Evolutionary conservation across 1,140 invertebrate species (phyloP).

Genomic region (Drosophila auraria): DNA sequence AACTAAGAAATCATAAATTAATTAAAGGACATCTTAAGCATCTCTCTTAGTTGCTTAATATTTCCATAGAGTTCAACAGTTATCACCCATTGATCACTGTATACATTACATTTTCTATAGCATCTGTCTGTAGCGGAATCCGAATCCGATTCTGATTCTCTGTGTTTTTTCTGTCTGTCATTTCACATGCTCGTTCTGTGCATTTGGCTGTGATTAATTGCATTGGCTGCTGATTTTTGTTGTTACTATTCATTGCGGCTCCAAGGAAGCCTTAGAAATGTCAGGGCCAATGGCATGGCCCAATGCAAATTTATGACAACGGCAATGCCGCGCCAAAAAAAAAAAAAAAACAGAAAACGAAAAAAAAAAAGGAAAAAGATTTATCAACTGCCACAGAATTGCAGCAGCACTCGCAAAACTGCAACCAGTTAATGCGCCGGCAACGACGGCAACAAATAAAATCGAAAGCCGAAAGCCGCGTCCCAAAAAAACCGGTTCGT

Average conservation of each 20-base stretch:
- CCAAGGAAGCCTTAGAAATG: constrained; percentile 81
- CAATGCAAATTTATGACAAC: constrained; percentile 83
- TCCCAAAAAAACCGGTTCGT: constrained; percentile 77
- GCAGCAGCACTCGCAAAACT: constrained; percentile 34
- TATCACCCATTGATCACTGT: constrained; percentile 6
- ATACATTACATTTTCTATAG: constrained; percentile 61
- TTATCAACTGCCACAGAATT: constrained; percentile 73
- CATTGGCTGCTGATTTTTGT: constrained; percentile 69
- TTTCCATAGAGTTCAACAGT: background rate
- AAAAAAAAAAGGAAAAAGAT: constrained; percentile 44
- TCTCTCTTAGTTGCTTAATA: background rate
- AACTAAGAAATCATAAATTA: background rate
- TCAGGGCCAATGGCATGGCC: constrained; percentile 82
- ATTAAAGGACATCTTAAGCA: no score
- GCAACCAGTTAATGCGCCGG: constrained; percentile 75
- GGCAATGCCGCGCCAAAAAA: constrained; percentile 64
- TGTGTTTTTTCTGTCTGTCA: constrained; percentile 61
- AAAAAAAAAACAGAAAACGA: no score
- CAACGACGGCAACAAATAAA: constrained; percentile 80
- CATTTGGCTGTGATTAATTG: constrained; percentile 83
- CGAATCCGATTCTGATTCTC: constrained; percentile 36
- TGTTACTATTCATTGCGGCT: constrained; percentile 35
- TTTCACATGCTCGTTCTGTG: constrained; percentile 77
- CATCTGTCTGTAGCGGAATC: constrained; percentile 37
- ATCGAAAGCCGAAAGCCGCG: constrained; percentile 73